phyloP scores from a whole-genome alignment of 2,797 vertebrate species.

The Mallotus villosus region DNA sequence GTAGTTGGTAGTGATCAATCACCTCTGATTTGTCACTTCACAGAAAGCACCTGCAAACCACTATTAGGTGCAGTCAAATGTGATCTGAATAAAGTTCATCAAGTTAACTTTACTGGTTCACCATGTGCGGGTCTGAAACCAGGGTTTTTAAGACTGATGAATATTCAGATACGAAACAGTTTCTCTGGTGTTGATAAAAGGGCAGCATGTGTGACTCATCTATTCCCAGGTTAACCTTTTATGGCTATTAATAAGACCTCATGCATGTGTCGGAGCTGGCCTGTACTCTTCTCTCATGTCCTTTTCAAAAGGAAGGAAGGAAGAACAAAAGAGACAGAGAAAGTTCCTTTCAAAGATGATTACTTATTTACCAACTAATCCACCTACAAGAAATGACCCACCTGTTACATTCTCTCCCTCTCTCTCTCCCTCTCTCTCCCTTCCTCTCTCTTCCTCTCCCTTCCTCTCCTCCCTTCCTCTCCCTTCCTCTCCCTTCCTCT shows the following conservation, averaged over 20 bases:
- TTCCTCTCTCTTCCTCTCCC: slow-evolving; percentile 12
- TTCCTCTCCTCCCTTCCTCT: slow-evolving; percentile 1
- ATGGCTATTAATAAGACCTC: background rate
- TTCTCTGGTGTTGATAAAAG: background rate
- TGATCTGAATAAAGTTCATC: too few species aligned
- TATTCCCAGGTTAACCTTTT: background rate
- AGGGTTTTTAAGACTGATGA: background rate
- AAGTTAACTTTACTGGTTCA: too few species aligned
- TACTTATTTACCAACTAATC: too few species aligned
- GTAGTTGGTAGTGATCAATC: background rate
- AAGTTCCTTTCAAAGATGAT: background rate
- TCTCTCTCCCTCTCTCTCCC: slow-evolving; percentile 24
- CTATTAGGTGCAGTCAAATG: too few species aligned
- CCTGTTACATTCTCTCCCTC: too few species aligned
- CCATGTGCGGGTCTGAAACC: background rate
- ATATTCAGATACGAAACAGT: background rate
- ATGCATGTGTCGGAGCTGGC: background rate
- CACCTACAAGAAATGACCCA: too few species aligned
- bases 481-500: too few species aligned
- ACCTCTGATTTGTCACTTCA: too few species aligned
- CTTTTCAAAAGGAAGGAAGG: background rate
- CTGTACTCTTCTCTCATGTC: background rate
- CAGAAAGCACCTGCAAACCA: background rate
- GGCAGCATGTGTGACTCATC: background rate
- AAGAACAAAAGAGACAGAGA: background rate